phyloP scores from a whole-genome alignment of 2,797 vertebrate genomes.

The Oceanodroma leucorhoa region DNA sequence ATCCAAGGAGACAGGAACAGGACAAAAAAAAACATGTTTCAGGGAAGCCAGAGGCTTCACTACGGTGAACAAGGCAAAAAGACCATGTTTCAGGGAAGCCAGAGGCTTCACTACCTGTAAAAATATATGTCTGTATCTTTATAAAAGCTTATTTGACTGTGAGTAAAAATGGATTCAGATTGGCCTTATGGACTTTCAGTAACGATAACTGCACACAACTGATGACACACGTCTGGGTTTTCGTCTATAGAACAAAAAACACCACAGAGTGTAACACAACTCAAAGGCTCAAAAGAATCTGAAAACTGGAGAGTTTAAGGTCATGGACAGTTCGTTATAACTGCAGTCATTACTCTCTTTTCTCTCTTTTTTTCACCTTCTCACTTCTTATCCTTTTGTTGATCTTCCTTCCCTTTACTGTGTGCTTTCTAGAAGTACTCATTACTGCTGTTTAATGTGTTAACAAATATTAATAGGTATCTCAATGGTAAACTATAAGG shows the following conservation, averaged over 20 bases:
- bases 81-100: neutral
- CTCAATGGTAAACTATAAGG: constrained; percentile 36
- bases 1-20: neutral
- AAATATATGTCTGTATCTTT: neutral
- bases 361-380: neutral
- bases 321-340: constrained; percentile 36
- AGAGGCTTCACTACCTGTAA: neutral
- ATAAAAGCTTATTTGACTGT: neutral
- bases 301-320: constrained; percentile 35
- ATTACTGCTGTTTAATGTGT: constrained; percentile 42
- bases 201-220: neutral
- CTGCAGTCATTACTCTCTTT: constrained; percentile 29
- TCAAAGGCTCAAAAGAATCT: constrained; percentile 24
- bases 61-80: neutral
- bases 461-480: constrained; percentile 55
- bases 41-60: neutral
- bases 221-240: neutral
- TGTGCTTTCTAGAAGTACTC: neutral
- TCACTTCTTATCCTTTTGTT: constrained; percentile 15
- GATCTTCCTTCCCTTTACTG: constrained; percentile 1
- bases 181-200: neutral
- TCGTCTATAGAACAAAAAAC: neutral
- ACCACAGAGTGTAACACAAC: neutral
- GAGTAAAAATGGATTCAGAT: neutral
- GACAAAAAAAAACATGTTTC: neutral